Percentiles rank a stretch among this genome's conserved stretches.
Evolutionary conservation across 2,113 vertebrate species (phyloP).

Genomic region (Psophia crepitans): DNA sequence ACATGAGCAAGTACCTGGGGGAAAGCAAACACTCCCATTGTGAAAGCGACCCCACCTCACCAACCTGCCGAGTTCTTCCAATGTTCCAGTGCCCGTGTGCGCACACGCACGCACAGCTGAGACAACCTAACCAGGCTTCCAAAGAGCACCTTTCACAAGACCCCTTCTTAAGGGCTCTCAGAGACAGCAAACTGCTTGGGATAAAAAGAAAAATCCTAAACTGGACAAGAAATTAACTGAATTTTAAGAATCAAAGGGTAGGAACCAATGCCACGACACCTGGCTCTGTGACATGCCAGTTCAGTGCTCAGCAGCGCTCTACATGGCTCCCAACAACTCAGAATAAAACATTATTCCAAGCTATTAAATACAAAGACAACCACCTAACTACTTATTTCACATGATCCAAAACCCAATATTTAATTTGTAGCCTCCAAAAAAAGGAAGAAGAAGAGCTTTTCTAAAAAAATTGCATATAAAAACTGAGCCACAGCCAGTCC

Average conservation of each 20-base stretch:
- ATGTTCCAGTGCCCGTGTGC: background rate
- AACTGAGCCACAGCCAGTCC: background rate
- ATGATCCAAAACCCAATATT: background rate
- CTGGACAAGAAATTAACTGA: background rate
- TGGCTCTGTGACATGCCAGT: background rate
- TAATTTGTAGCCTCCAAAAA: background rate
- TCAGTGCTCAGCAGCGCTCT: background rate
- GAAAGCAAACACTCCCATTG: accelerated
- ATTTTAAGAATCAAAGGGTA: background rate
- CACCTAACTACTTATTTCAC: background rate
- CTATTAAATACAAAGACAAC: background rate
- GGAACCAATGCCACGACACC: background rate
- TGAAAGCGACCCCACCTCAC: background rate
- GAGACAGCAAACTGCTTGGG: background rate
- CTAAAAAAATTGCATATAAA: background rate
- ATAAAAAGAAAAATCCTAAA: background rate
- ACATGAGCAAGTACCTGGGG: background rate
- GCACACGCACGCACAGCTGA: background rate
- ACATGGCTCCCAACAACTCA: background rate
- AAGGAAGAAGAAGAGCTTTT: background rate
- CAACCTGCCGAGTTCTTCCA: background rate
- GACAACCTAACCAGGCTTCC: background rate
- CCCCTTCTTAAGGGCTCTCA: background rate
- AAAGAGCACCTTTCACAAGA: background rate
- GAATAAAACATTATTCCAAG: background rate